Evolutionary conservation across 2,113 vertebrate genomes (phyloP), one percentile per base, ranked within the genome.

Genomic region (Scytalopus superciliaris): DNA sequence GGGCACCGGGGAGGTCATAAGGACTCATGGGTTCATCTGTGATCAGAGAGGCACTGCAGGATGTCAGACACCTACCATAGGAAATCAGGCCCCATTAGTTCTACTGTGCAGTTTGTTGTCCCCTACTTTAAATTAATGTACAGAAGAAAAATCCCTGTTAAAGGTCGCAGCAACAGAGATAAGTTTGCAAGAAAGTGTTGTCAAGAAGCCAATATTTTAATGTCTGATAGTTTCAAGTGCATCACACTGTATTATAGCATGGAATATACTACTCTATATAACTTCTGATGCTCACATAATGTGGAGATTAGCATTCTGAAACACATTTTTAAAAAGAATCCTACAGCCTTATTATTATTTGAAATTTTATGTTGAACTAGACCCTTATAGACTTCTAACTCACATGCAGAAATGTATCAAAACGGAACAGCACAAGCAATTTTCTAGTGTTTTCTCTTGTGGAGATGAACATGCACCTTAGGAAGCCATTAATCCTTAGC

Each of bases 21-120:
- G 37, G 55, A 42, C 11, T 22, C 57, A 30, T 1, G 39, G 28
- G 63, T 5, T 52, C 33, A 82, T 22, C 23, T 72, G 27, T 62
- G 62, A 18, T 68, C 47, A 10, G 24, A 28, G 44, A 72, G 35
- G 33, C 42, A 30, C 44, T 81, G 59, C 50, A 68, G 53, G 55
- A 30, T 35, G 47, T 25, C 0, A 0, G n/a, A 64, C 47, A 59
- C 28, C 12, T 24, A 23, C 31, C 52, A 31, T 0, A 67, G 56
- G 55, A 53, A 76, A 63, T 14, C 52, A 57, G 31, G 10, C 12
- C 12, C 33, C 35, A 14, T 31, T n/a, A n/a, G 17, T 23, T 78
- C 22, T 59, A 72, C 84, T 76, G 35, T 2, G 3, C 31, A 62
- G 19, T 9, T 39, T 52, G 22, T 12, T 64, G 55, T 12, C 49